Conservation (phyloP, 37 sponge, comb jelly and placozoan species). For the Haliclona indistincta region DNA sequence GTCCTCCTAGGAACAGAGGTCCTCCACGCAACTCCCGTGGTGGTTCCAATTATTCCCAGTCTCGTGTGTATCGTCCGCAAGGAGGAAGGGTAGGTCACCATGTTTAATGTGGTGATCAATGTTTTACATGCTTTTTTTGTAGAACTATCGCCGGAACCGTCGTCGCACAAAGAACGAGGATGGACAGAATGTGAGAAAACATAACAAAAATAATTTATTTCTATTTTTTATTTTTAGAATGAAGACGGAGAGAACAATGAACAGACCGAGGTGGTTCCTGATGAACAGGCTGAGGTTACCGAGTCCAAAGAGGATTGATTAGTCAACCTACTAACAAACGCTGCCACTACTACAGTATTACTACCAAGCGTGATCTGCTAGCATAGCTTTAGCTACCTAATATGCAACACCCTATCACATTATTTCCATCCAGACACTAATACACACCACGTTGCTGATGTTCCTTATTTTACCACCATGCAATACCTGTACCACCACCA, state of each 20-base stretch:
- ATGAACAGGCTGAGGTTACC: not conserved
- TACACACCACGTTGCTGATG: no score
- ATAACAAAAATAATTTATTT: not conserved
- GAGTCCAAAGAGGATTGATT: no score
- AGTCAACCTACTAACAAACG: no score
- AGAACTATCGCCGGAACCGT: not conserved
- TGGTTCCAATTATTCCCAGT: not conserved
- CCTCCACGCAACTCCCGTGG: not conserved
- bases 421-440: no score
- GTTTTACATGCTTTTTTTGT: not conserved
- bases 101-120: not conserved
- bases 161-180: not conserved
- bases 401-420: no score
- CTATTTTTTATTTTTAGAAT: no score
- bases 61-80: slow-evolving; percentile 5
- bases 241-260: no score
- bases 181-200: not conserved
- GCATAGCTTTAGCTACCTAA: no score
- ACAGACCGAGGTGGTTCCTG: not conserved
- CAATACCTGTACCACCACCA: no score
- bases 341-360: no score
- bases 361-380: no score
- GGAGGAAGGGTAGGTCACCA: not conserved
- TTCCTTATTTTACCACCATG: no score
- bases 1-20: not conserved